phyloP scores from a whole-genome alignment of 2,888 invertebrate genomes.

The Linyphia triangularis region DNA sequence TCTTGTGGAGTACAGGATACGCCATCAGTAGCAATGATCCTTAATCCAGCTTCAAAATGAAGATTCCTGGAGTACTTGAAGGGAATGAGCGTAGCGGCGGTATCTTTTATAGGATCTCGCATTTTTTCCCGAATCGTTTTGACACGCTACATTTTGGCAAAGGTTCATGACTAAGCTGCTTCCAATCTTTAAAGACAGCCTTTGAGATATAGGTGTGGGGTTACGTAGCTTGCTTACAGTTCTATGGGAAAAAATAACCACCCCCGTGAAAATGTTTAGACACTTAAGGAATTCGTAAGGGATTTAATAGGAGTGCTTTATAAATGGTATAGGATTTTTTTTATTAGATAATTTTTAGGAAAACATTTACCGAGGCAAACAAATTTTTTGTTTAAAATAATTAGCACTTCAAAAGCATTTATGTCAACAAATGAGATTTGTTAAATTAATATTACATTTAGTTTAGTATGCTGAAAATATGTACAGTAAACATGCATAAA shows the following conservation, averaged over 20 bases:
- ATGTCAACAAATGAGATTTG: no score
- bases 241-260: background rate
- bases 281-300: background rate
- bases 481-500: no score
- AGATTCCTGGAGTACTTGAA: slow-evolving; percentile 68
- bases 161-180: slow-evolving; percentile 61
- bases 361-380: no score
- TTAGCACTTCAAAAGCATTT: no score
- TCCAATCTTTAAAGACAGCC: slow-evolving; percentile 31
- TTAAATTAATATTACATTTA: no score
- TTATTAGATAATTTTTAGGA: no score
- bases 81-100: slow-evolving; percentile 63
- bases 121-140: slow-evolving; percentile 69
- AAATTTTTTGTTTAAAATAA: no score
- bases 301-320: background rate
- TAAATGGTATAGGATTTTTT: background rate
- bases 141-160: slow-evolving; percentile 56
- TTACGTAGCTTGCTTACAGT: slow-evolving; percentile 14
- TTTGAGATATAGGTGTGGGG: slow-evolving; percentile 19
- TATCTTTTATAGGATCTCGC: slow-evolving; percentile 41
- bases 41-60: slow-evolving; percentile 73
- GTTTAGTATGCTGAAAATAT: no score
- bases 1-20: slow-evolving; percentile 56
- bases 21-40: slow-evolving; percentile 58
- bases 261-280: slow-evolving; percentile 25